Evolutionary conservation across 1,140 invertebrate genomes (phyloP).

Genomic region (Amyelois transitella): DNA sequence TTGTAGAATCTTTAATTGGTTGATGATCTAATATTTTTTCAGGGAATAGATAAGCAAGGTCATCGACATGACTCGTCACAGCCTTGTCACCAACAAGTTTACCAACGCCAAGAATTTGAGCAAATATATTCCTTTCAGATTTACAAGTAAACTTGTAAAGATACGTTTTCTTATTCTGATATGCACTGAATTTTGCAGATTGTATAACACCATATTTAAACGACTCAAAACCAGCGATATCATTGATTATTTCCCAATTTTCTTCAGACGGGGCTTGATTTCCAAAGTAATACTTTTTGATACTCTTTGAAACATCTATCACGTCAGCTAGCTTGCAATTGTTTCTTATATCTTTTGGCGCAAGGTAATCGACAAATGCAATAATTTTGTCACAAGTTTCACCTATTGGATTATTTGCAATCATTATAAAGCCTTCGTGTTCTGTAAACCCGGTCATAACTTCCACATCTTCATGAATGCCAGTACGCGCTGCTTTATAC

Average conservation of each 20-base stretch:
- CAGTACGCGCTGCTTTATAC: background rate
- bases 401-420: background rate
- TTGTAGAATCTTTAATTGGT: slow-evolving; percentile 13
- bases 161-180: slow-evolving; percentile 6
- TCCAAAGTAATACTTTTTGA: slow-evolving; percentile 4
- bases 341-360: background rate
- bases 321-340: background rate
- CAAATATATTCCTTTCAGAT: slow-evolving; percentile 19
- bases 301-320: background rate
- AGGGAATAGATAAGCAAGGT: slow-evolving; percentile 32
- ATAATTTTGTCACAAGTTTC: background rate
- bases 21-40: slow-evolving; percentile 5
- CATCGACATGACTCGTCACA: slow-evolving; percentile 28
- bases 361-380: background rate
- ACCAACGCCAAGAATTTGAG: slow-evolving; percentile 8
- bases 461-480: slow-evolving; percentile 6
- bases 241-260: background rate
- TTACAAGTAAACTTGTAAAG: slow-evolving; percentile 16
- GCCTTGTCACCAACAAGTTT: slow-evolving; percentile 10
- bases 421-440: slow-evolving; percentile 4
- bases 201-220: slow-evolving; percentile 1
- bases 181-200: background rate
- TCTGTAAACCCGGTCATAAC: slow-evolving; percentile 2
- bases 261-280: background rate
- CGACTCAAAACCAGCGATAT: background rate